A percentile compares a stretch with the other conserved stretches of the same genome.
Evolutionary conservation across 2,113 vertebrate species (phyloP).

Genomic region (Hippocampus zosterae): DNA sequence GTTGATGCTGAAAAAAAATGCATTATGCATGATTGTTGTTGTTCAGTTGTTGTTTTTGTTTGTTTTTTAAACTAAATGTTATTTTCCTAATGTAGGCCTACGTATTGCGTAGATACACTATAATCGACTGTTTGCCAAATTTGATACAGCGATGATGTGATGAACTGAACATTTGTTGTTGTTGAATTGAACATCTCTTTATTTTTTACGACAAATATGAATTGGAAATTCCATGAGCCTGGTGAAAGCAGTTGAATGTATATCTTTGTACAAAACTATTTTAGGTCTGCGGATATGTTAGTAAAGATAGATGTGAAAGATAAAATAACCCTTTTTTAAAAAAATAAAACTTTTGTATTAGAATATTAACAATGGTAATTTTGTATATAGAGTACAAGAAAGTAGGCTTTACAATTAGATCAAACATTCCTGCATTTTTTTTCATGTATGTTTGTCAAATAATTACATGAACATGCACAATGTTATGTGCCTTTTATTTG

Average conservation of each 20-base stretch:
- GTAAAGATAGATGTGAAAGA: constrained; percentile 79
- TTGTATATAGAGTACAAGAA: constrained; percentile 91
- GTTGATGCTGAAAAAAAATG: constrained; percentile 62
- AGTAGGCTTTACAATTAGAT: constrained; percentile 98
- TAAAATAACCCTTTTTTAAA: constrained; percentile 91
- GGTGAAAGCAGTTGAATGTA: constrained; percentile 92
- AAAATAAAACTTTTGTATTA: constrained; percentile 99
- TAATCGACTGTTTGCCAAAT: constrained; percentile 72
- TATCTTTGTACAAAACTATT: constrained; percentile 87
- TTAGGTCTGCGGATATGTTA: constrained; percentile 91
- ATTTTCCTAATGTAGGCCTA: constrained; percentile 36
- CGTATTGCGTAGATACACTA: constrained; percentile 66
- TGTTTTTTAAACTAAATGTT: constrained; percentile 54
- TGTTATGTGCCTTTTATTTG: constrained; percentile 99
- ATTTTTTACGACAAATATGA: constrained; percentile 57
- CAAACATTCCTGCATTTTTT: constrained; percentile 99
- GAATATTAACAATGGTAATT: constrained; percentile 99
- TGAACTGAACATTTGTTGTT: constrained; percentile 55
- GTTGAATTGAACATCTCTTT: constrained; percentile 67
- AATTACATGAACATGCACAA: constrained; percentile 99
- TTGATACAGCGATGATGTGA: constrained; percentile 62
- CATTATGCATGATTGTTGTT: constrained; percentile 67
- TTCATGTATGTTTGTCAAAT: constrained; percentile 97
- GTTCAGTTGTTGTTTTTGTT: constrained; percentile 48
- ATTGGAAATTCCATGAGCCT: constrained; percentile 76